phyloP scores from a whole-genome alignment of 2,113 vertebrate species.

The Psittacula cyanocephala region DNA sequence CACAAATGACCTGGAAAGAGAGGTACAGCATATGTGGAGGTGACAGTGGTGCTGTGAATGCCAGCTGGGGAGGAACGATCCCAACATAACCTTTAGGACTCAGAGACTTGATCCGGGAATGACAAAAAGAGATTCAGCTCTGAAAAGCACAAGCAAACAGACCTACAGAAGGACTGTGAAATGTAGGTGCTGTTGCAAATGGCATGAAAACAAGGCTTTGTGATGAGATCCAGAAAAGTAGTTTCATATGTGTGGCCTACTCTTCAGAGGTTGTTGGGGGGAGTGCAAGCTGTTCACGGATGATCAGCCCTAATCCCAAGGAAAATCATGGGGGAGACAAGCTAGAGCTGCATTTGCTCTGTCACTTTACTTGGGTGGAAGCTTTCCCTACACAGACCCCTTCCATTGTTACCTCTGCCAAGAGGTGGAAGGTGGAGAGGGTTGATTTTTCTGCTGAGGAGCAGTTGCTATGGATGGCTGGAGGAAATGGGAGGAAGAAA shows the following conservation, averaged over 20 bases:
- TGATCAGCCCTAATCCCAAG: background rate
- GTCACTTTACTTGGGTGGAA: background rate
- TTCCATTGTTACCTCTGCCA: background rate
- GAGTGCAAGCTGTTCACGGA: background rate
- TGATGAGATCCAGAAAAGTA: background rate
- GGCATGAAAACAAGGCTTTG: background rate
- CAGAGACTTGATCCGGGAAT: rapidly evolving
- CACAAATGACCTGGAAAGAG: background rate
- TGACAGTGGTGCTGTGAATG: background rate
- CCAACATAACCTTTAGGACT: background rate
- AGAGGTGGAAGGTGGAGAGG: background rate
- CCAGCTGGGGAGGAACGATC: background rate
- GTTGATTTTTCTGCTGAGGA: background rate
- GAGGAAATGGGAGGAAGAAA: slow-evolving; percentile 52
- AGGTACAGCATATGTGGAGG: background rate
- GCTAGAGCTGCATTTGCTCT: background rate
- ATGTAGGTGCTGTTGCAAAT: background rate
- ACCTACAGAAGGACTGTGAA: background rate
- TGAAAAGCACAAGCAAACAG: background rate
- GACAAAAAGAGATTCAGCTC: background rate
- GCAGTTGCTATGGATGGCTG: slow-evolving; percentile 15
- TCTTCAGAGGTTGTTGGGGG: background rate
- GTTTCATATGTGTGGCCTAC: background rate
- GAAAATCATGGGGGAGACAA: background rate
- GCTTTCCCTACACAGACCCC: background rate